phyloP scores from a whole-genome alignment of 1,140 invertebrate species.

The Carcinoscorpius rotundicauda region DNA sequence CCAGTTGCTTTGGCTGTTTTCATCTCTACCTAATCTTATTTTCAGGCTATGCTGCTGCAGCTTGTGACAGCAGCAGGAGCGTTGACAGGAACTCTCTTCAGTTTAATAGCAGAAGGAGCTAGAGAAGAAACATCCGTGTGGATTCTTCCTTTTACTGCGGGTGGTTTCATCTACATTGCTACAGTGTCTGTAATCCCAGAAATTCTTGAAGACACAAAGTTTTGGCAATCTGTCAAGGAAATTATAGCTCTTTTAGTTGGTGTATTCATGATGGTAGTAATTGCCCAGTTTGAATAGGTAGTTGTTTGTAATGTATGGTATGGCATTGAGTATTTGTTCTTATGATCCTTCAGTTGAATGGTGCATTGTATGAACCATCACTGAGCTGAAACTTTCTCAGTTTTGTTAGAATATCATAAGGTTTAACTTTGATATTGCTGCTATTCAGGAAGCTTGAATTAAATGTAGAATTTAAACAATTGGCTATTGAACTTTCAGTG shows the following conservation, averaged over 20 bases:
- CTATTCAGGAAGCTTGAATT: no score
- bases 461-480: no score
- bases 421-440: no score
- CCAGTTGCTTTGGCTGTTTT: no score
- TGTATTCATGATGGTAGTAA: constrained; percentile 85
- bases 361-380: no score
- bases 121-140: constrained; percentile 58
- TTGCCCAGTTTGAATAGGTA: constrained; percentile 65
- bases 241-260: constrained; percentile 66
- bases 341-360: no score
- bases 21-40: constrained; percentile 7
- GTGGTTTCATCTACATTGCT: constrained; percentile 96
- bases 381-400: no score
- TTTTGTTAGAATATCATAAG: no score
- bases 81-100: constrained; percentile 73
- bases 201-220: constrained; percentile 66
- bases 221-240: constrained; percentile 75
- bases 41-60: constrained; percentile 78
- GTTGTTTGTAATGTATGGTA: no score
- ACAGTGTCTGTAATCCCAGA: constrained; percentile 94
- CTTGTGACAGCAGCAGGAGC: constrained; percentile 89
- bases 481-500: no score
- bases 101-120: constrained; percentile 58
- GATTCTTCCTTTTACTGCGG: constrained; percentile 91
- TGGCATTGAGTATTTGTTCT: no score